Evolutionary conservation across 2,797 vertebrate genomes (phyloP).

Genomic region (Cryptoprocta ferox): DNA sequence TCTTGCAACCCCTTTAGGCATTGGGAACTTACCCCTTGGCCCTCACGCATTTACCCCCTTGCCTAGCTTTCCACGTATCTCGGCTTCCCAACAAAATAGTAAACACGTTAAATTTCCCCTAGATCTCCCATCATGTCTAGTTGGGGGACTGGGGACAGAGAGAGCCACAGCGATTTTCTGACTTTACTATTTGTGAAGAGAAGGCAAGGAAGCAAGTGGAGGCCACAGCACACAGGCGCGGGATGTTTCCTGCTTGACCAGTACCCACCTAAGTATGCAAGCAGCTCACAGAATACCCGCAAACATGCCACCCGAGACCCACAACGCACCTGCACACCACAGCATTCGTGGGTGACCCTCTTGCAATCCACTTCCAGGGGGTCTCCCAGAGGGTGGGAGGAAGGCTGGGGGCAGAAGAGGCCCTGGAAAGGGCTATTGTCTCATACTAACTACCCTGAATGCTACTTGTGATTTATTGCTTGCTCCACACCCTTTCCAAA

Average conservation of each 20-base stretch:
- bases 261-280: not conserved
- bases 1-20: not conserved
- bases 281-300: not conserved
- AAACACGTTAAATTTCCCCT: not conserved
- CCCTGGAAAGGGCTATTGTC: not conserved
- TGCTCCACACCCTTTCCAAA: constrained; percentile 58
- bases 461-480: not conserved
- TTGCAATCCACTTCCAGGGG: no score
- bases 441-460: not conserved
- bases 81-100: not conserved
- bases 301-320: not conserved
- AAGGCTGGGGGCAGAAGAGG: not conserved
- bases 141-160: not conserved
- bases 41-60: not conserved
- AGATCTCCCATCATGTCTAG: not conserved
- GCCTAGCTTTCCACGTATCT: not conserved
- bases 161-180: not conserved
- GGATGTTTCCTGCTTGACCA: not conserved
- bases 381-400: not conserved
- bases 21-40: not conserved
- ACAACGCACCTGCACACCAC: not conserved
- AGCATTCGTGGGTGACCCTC: not conserved
- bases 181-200: not conserved
- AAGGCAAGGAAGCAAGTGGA: not conserved
- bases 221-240: not conserved